Conservation (phyloP, 1,140 invertebrate genomes). For the Neoseiulus cucumeris region DNA sequence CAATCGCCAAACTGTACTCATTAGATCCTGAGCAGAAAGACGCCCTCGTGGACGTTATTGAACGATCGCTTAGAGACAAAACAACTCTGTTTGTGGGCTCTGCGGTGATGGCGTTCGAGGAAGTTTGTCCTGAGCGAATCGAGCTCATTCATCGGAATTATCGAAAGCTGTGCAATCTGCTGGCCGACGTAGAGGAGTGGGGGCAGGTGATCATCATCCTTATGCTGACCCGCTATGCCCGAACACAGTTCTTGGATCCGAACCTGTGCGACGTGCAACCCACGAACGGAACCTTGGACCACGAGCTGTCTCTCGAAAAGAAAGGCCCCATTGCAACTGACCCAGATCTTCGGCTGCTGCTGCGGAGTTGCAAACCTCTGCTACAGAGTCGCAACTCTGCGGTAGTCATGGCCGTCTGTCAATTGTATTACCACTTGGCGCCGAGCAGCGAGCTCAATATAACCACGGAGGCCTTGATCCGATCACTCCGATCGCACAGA, state of each 20-base stretch:
- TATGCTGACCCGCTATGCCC: constrained; percentile 81
- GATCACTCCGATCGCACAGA: constrained; percentile 67
- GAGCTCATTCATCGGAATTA: constrained; percentile 90
- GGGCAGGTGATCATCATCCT: constrained; percentile 72
- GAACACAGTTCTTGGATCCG: constrained; percentile 77
- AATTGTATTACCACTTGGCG: constrained; percentile 85
- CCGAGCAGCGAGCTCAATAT: constrained; percentile 62
- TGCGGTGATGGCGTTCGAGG: constrained; percentile 95
- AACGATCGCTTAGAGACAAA: constrained; percentile 84
- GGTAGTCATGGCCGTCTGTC: constrained; percentile 85
- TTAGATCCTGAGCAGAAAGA: constrained; percentile 90
- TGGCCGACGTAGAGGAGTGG: constrained; percentile 89
- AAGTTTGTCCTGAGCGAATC: constrained; percentile 86
- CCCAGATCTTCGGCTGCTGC: constrained; percentile 66
- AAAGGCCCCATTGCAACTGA: constrained; percentile 37
- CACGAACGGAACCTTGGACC: constrained; percentile 12
- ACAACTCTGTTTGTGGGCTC: constrained; percentile 96
- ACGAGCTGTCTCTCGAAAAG: not conserved
- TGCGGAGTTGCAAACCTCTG: constrained; percentile 70
- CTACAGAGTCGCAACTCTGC: constrained; percentile 86
- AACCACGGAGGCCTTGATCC: constrained; percentile 77
- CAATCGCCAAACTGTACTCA: constrained; percentile 90
- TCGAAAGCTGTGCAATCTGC: constrained; percentile 76
- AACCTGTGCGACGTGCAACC: constrained; percentile 32
- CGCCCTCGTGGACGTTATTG: constrained; percentile 78